A percentile compares a stretch with the other conserved stretches of the same genome.
Conservation (phyloP, 2,113 vertebrate genomes). For the Polypterus bichir region DNA sequence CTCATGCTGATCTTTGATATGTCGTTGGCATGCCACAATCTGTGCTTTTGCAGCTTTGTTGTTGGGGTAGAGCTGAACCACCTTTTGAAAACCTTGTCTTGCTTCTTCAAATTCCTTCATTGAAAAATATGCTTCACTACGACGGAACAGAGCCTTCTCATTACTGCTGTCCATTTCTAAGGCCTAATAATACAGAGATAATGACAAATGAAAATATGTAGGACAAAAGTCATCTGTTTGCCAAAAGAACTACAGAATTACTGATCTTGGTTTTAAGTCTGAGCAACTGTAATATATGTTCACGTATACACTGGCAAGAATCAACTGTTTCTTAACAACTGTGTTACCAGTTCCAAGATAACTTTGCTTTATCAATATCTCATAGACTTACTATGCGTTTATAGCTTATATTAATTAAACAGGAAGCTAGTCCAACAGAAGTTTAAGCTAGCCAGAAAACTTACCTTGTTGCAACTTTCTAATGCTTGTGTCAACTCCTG, state of each 20-base stretch:
- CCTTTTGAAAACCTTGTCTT: slow-evolving; percentile 73
- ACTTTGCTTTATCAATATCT: no score
- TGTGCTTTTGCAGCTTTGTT: slow-evolving; percentile 89
- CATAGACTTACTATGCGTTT: no score
- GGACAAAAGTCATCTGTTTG: no score
- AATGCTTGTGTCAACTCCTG: slow-evolving; percentile 70
- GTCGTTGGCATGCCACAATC: slow-evolving; percentile 72
- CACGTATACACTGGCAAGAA: no score
- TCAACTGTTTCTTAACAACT: no score
- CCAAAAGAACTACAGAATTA: no score
- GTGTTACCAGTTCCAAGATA: no score
- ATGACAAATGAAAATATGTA: neutral
- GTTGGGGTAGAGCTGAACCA: slow-evolving; percentile 78
- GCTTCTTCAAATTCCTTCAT: slow-evolving; percentile 86
- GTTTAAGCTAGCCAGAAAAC: neutral
- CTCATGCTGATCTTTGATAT: slow-evolving; percentile 77
- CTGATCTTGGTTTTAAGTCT: no score
- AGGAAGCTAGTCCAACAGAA: neutral
- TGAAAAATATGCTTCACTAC: slow-evolving; percentile 71
- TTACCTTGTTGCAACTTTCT: slow-evolving; percentile 88
- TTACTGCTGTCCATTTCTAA: slow-evolving; percentile 70
- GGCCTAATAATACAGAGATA: slow-evolving; percentile 46
- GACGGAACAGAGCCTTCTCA: slow-evolving; percentile 89
- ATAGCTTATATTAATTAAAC: neutral
- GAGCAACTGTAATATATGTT: no score